Percentiles rank a stretch among this genome's conserved stretches.
Evolutionary conservation across 1,140 invertebrate genomes (phyloP).

Genomic region (Drosophila rufa): DNA sequence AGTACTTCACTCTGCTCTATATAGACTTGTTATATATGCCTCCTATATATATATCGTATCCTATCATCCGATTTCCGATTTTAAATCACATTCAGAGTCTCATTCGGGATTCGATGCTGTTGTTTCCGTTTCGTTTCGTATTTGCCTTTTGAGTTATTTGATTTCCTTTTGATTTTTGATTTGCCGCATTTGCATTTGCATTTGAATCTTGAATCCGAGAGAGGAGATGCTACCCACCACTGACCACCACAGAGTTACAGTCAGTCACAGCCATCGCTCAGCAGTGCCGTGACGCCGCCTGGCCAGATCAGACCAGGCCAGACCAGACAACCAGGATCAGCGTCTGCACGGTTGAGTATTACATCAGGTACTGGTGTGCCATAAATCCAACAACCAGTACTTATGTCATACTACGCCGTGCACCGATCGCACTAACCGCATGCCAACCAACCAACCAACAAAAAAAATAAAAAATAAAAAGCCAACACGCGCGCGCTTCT

Average conservation of each 20-base stretch:
- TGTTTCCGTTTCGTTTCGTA: conserved; percentile 26
- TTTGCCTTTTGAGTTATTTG: conserved; percentile 41
- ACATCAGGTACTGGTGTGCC: conserved; percentile 97
- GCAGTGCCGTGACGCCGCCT: not conserved
- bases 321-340: conserved; percentile 31
- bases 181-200: conserved; percentile 23
- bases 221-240: not conserved
- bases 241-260: conserved; percentile 2
- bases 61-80: conserved; percentile 14
- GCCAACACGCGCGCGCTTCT: conserved; percentile 42
- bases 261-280: not conserved
- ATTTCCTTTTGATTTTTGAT: conserved; percentile 33
- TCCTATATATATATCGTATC: conserved; percentile 17
- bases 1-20: not conserved
- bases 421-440: conserved; percentile 75
- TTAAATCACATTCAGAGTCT: conserved; percentile 4
- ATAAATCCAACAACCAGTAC: conserved; percentile 88
- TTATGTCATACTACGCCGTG: conserved; percentile 91
- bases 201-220: conserved; percentile 9
- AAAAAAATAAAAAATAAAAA: not conserved
- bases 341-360: conserved; percentile 93
- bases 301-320: not conserved
- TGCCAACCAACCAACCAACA: conserved; percentile 35
- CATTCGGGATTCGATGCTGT: conserved; percentile 4
- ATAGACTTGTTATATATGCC: conserved; percentile 1